Conservation (phyloP, 2,888 invertebrate species). For the Eledona agricola region DNA sequence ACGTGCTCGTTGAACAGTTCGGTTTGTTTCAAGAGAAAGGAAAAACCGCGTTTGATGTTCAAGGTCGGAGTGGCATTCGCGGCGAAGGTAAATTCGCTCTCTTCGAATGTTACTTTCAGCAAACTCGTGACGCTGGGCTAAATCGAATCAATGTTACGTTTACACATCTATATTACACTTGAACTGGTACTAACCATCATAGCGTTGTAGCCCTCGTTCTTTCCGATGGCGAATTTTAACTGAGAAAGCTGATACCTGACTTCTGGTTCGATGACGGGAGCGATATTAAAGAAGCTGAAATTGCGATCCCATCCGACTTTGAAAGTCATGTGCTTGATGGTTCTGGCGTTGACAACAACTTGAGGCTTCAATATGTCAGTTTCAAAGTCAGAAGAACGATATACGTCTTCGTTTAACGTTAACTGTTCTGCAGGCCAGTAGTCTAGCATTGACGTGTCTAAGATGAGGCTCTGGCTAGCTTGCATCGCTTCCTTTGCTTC, state of each 20-base stretch:
- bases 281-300: slow-evolving; percentile 60
- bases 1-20: slow-evolving; percentile 47
- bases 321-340: slow-evolving; percentile 72
- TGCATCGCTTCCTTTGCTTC: no score
- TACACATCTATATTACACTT: slow-evolving; percentile 1
- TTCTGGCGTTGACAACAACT: background rate
- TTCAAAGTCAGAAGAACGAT: slow-evolving; percentile 16
- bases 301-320: slow-evolving; percentile 80
- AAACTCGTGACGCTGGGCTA: slow-evolving; percentile 41
- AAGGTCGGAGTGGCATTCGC: slow-evolving; percentile 50
- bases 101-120: slow-evolving; percentile 48
- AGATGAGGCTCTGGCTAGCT: background rate
- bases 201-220: background rate
- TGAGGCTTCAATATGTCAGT: slow-evolving; percentile 12
- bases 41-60: slow-evolving; percentile 42
- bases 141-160: slow-evolving; percentile 10
- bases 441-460: slow-evolving; percentile 1
- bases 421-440: slow-evolving; percentile 11
- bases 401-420: slow-evolving; percentile 7
- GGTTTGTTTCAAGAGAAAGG: slow-evolving; percentile 48
- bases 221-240: slow-evolving; percentile 5
- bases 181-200: slow-evolving; percentile 10
- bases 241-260: slow-evolving; percentile 6
- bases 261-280: slow-evolving; percentile 8
- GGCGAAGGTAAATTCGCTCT: slow-evolving; percentile 43